These are phyloP conservation scores for Limnodromus scolopaceus DNA, from an alignment of 2,797 vertebrate genomes.

Conservation along the genomic window DNA sequence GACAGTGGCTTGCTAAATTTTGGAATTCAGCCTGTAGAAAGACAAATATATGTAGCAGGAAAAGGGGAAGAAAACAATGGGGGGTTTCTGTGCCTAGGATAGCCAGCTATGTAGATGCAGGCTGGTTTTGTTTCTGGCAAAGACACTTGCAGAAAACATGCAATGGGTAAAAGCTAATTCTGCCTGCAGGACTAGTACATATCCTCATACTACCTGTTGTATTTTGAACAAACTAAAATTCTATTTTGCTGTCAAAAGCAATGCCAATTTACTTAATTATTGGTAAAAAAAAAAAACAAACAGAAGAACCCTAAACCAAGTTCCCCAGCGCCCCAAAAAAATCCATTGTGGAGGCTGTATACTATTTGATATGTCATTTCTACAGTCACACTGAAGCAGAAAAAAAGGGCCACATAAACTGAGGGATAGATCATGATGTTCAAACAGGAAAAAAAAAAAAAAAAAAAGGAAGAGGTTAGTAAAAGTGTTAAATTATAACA, in stretches of 20 bases:
- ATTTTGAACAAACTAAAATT: neutral
- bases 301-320: neutral
- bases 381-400: neutral
- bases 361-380: neutral
- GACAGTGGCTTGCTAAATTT: neutral
- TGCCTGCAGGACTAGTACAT: neutral
- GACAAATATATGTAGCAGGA: neutral
- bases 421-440: neutral
- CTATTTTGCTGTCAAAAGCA: neutral
- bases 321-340: fast-evolving
- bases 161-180: neutral
- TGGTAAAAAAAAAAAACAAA: neutral
- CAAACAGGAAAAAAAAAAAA: neutral
- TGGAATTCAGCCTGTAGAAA: neutral
- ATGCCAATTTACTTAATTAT: neutral
- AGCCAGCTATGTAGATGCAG: neutral
- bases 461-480: neutral
- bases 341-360: neutral
- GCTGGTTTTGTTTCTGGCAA: neutral
- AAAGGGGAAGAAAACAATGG: neutral
- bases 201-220: neutral
- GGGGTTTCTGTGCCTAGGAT: neutral
- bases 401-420: neutral
- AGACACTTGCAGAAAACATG: neutral
- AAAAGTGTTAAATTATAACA: neutral